phyloP scores from a whole-genome alignment of 2,888 invertebrate species.

The Tanytarsus gracilentus region DNA sequence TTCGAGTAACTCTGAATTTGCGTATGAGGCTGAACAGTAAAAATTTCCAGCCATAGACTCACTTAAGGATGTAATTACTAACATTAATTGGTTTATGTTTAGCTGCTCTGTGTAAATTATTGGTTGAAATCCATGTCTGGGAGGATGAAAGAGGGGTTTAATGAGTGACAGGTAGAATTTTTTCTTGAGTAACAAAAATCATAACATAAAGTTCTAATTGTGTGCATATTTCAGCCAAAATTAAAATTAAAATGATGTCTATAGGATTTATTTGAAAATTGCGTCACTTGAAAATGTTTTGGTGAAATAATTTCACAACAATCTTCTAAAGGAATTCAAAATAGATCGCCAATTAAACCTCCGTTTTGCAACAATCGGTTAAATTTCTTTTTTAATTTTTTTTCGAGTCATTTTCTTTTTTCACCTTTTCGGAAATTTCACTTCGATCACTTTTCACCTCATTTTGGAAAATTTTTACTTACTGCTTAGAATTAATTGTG shows the following conservation, averaged over 20 bases:
- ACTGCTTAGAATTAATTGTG: slow-evolving; percentile 59
- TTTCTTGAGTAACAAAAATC: no score
- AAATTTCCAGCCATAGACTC: slow-evolving; percentile 72
- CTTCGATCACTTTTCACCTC: background rate
- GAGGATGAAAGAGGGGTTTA: background rate
- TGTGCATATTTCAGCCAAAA: background rate
- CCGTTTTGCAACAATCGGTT: no score
- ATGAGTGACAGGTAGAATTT: background rate
- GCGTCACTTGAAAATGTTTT: background rate
- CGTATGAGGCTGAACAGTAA: slow-evolving; percentile 73
- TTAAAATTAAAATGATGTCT: background rate
- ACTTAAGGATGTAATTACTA: slow-evolving; percentile 65
- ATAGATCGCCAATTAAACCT: no score
- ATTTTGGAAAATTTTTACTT: slow-evolving; percentile 40
- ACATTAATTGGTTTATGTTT: slow-evolving; percentile 54
- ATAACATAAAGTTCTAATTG: no score
- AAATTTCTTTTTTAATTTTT: no score
- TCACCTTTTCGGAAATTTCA: no score
- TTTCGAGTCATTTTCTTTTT: no score
- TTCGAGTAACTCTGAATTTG: slow-evolving; percentile 54
- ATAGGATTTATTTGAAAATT: background rate
- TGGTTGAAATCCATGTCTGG: slow-evolving; percentile 46
- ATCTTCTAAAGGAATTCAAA: no score
- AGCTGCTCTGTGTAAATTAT: slow-evolving; percentile 60
- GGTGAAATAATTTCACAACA: background rate